Evolutionary conservation across 2,797 vertebrate genomes (phyloP).

Genomic region (Pantherophis vulpinus): DNA sequence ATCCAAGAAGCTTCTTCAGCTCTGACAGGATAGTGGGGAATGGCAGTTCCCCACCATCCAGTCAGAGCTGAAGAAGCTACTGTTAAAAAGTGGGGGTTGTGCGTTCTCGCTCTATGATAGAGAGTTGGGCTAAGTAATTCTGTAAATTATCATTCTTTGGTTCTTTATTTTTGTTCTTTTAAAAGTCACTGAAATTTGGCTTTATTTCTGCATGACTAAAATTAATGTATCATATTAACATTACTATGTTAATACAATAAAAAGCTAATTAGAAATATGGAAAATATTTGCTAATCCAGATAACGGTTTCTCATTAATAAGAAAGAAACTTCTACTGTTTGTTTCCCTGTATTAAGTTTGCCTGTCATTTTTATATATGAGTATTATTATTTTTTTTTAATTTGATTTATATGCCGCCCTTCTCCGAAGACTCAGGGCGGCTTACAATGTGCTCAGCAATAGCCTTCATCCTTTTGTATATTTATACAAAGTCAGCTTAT

Average conservation of each 20-base stretch:
- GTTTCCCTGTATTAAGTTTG: constrained; percentile 38
- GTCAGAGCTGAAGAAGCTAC: too few relatives aligned
- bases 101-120: constrained; percentile 53
- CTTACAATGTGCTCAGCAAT: too few relatives aligned
- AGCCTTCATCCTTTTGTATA: too few relatives aligned
- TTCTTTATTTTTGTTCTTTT: constrained; percentile 57
- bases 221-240: constrained; percentile 60
- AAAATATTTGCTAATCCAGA: constrained; percentile 52
- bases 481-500: too few relatives aligned
- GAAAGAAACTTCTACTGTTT: constrained; percentile 47
- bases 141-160: constrained; percentile 68
- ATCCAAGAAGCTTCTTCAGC: too few relatives aligned
- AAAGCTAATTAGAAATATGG: constrained; percentile 61
- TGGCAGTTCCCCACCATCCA: too few relatives aligned
- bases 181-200: constrained; percentile 55
- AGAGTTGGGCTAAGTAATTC: constrained; percentile 55
- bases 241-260: constrained; percentile 57
- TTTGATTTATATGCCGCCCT: too few relatives aligned
- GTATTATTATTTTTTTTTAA: neutral
- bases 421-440: too few relatives aligned
- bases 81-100: constrained; percentile 54
- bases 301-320: constrained; percentile 47
- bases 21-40: too few relatives aligned
- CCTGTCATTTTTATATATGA: constrained; percentile 45
- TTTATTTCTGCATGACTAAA: constrained; percentile 55